A percentile compares a stretch with the other conserved stretches of the same genome.
Evolutionary conservation across 2,797 vertebrate genomes (phyloP).

Genomic region (Gorsachius magnificus): DNA sequence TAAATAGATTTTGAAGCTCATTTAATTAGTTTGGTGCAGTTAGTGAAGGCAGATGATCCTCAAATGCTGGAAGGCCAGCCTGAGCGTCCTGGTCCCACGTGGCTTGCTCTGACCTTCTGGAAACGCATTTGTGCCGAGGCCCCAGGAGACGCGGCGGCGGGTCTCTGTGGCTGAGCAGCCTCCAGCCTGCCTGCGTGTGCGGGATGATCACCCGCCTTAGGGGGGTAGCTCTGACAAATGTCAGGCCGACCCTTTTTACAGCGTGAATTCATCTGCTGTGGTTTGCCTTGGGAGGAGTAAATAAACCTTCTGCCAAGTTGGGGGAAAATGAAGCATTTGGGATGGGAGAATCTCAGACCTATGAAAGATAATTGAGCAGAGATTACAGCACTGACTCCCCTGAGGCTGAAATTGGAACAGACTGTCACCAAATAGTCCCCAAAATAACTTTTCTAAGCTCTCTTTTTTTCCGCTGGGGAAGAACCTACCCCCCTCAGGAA

Average conservation of each 20-base stretch:
- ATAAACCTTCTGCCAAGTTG: neutral
- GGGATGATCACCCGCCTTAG: neutral
- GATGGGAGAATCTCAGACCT: neutral
- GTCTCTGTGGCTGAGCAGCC: neutral
- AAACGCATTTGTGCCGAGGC: neutral
- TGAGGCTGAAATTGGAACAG: neutral
- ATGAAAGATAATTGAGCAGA: neutral
- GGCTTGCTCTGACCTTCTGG: neutral
- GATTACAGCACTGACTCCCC: neutral
- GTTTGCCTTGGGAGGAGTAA: neutral
- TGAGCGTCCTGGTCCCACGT: neutral
- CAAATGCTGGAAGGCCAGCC: neutral
- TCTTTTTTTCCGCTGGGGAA: neutral
- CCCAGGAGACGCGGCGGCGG: neutral
- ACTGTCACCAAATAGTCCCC: neutral
- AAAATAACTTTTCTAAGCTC: neutral
- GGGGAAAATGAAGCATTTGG: neutral
- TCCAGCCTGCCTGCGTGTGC: neutral
- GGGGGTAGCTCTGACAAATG: neutral
- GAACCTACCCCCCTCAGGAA: neutral
- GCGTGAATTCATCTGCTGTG: neutral
- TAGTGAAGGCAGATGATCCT: neutral
- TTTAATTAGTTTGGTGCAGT: constrained; percentile 20
- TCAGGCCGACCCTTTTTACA: neutral
- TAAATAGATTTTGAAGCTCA: constrained; percentile 17